Base-by-base conservation (phyloP, 2,113 vertebrate species). In the Catagonus wagneri region DNA sequence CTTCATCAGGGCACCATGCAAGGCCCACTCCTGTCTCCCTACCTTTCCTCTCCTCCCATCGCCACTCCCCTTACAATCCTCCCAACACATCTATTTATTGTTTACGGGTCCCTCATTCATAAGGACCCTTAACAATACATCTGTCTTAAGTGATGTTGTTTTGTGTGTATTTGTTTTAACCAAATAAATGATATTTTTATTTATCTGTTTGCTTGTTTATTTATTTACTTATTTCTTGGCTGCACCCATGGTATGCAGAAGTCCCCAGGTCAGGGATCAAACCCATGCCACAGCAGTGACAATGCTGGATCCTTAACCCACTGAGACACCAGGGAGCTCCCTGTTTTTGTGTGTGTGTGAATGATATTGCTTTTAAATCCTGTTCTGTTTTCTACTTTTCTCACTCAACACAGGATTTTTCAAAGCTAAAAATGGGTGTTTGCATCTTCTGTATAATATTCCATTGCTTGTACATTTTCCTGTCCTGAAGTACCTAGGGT, bases 371-470 rank as follows among this genome's bases (percentile, higher is more conserved):
- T 71, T 76, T 81, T 71, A 68, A 58, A 71, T 83, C 39, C 12
- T 71, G 23, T 14, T 80, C 50, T 50, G 25, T 80, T 56, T 87
- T 83, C 85, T 85, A 22, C 63, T 83, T 78, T 69, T 66, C 75
- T 25, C 19, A 34, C 17, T 86, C 74, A 11, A 13, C 2, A 3
- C 8, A 14, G 69, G 44, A 15, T 16, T 65, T 86, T 54, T 56
- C 52, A 76, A 34, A 78, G 23, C 22, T 25, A n/a, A 19, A 1
- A 2, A 23, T 13, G 3, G 39, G 63, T 7, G 7, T 12, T 27
- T 72, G 58, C 29, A 29, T 91, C 68, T 75, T 20, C 50, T 3
- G 11, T 20, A 8, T 19, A 75, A 13, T 23, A 65, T 69, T 19
- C 15, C 22, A 20, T 6, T 61, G 50, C 65, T 56, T 39, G 25